Evolutionary conservation across 2,113 vertebrate genomes (phyloP).

Genomic region (Cephalopholis sonnerati): DNA sequence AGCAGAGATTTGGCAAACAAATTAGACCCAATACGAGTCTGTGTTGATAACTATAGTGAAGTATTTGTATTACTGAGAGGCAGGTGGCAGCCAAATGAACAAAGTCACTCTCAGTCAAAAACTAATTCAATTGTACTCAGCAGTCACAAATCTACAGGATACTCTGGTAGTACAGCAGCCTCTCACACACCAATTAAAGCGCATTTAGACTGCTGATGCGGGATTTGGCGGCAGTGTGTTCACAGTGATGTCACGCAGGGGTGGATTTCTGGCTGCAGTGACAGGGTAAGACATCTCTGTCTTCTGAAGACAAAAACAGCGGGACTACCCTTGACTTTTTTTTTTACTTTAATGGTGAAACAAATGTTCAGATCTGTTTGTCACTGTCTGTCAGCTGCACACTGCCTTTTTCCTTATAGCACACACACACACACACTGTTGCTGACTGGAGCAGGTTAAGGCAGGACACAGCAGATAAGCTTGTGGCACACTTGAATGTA

Average conservation of each 20-base stretch:
- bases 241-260: conserved; percentile 65
- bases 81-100: conserved; percentile 68
- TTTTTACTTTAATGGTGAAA: conserved; percentile 26
- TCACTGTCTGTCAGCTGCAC: conserved; percentile 33
- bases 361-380: conserved; percentile 51
- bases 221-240: conserved; percentile 50
- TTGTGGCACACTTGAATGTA: conserved; percentile 65
- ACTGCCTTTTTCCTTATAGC: conserved; percentile 10
- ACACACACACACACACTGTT: conserved; percentile 14
- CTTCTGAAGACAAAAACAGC: conserved; percentile 43
- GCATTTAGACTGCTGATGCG: conserved; percentile 53
- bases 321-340: conserved; percentile 38
- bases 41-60: conserved; percentile 52
- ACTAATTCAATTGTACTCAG: conserved; percentile 41
- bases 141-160: conserved; percentile 55
- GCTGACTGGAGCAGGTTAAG: conserved; percentile 57
- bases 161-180: conserved; percentile 42
- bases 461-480: conserved; percentile 67
- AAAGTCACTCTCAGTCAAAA: conserved; percentile 51
- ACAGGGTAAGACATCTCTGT: conserved; percentile 56
- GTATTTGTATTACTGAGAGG: conserved; percentile 54
- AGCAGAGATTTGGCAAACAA: conserved; percentile 53
- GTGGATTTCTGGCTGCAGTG: conserved; percentile 46
- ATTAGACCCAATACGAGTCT: conserved; percentile 33
- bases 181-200: conserved; percentile 47